These are phyloP conservation scores for Pheosia tremula DNA, from an alignment of 2,888 invertebrate species.

Conservation along the genomic window DNA sequence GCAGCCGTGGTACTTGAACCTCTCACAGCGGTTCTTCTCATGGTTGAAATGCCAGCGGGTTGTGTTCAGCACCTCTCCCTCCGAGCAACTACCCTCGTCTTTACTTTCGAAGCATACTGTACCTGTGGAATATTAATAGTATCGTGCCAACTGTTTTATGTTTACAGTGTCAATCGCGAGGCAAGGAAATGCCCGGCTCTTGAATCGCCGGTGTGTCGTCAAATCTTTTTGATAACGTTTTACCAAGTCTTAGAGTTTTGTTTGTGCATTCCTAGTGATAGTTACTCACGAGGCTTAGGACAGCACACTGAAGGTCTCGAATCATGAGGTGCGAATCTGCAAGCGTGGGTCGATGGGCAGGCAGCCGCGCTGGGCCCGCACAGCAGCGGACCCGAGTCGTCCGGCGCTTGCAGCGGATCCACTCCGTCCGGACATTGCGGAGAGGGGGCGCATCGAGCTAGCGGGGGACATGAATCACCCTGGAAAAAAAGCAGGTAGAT, in stretches of 20 bases:
- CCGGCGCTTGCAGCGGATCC: slow-evolving; percentile 70
- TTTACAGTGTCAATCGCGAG: no score
- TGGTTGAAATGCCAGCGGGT: slow-evolving; percentile 91
- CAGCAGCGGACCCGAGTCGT: slow-evolving; percentile 79
- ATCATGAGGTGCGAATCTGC: slow-evolving; percentile 92
- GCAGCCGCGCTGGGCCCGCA: slow-evolving; percentile 92
- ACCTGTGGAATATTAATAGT: slow-evolving; percentile 68
- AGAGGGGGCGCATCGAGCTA: slow-evolving; percentile 91
- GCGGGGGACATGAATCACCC: slow-evolving; percentile 89
- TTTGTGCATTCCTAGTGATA: no score
- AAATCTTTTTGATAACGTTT: no score
- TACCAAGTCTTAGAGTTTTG: no score
- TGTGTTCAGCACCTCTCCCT: slow-evolving; percentile 62
- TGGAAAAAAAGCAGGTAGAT: slow-evolving; percentile 22
- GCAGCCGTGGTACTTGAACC: slow-evolving; percentile 89
- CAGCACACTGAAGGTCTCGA: slow-evolving; percentile 93
- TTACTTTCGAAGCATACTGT: slow-evolving; percentile 92
- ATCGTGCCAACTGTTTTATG: slow-evolving; percentile 1
- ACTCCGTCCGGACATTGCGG: slow-evolving; percentile 67
- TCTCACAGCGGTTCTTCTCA: slow-evolving; percentile 89
- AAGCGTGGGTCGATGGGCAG: slow-evolving; percentile 94
- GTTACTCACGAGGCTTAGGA: slow-evolving; percentile 89
- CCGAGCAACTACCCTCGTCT: slow-evolving; percentile 84
- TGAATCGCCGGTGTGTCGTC: no score
- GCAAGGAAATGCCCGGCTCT: no score